These are phyloP conservation scores for Dichetophora obliterata DNA, from an alignment of 2,888 invertebrate genomes.

Conservation along the genomic window DNA sequence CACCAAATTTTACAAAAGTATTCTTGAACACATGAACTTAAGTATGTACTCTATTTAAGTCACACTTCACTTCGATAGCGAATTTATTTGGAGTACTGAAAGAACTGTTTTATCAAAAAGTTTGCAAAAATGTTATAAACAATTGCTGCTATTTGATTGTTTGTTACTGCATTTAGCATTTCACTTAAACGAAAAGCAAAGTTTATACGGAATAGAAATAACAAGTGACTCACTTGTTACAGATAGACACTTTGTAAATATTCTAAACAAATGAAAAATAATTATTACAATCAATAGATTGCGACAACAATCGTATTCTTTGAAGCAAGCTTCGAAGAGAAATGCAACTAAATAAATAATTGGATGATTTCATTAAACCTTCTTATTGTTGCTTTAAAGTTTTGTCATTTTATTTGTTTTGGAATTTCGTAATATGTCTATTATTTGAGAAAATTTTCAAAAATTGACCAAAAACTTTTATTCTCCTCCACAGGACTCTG, in stretches of 20 bases:
- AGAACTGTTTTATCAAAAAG: not conserved
- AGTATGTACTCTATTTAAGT: not conserved
- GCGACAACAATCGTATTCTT: no score
- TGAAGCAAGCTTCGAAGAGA: not conserved
- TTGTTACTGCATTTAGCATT: no score
- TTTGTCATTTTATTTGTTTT: not conserved
- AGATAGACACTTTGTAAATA: no score
- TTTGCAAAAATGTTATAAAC: not conserved
- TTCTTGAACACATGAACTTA: not conserved
- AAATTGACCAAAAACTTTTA: no score
- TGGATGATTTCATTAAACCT: not conserved
- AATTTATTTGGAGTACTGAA: not conserved
- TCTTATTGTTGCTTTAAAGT: not conserved
- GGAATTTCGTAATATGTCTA: no score
- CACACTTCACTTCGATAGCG: not conserved
- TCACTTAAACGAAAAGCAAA: no score
- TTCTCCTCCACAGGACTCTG: conserved; percentile 59
- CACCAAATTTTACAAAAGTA: not conserved
- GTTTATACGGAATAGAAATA: no score
- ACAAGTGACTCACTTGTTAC: no score
- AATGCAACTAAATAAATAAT: not conserved
- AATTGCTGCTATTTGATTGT: no score
- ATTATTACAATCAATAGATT: no score
- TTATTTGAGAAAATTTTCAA: no score
- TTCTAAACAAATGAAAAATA: no score